Evolutionary conservation across 1,140 invertebrate species (phyloP).

Genomic region (Drusus annulatus): DNA sequence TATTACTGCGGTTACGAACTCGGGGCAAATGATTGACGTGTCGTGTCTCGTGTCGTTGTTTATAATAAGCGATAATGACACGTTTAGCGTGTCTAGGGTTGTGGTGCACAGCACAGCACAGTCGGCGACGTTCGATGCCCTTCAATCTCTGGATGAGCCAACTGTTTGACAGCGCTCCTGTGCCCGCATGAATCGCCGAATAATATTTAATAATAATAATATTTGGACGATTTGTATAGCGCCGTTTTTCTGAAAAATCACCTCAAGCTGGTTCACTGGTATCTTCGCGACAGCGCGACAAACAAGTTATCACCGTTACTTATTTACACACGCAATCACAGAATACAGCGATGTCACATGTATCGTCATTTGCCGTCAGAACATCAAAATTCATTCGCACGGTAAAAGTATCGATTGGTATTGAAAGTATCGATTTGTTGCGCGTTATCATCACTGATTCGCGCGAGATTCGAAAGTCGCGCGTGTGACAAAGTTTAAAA

Average conservation of each 20-base stretch:
- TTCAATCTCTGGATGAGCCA: not conserved
- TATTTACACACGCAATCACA: conserved; percentile 14
- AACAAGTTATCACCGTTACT: conserved; percentile 29
- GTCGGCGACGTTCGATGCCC: not conserved
- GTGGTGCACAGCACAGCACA: not conserved
- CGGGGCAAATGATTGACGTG: not conserved
- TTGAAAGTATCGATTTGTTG: too few species aligned
- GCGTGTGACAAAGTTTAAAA: not conserved
- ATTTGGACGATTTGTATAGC: too few species aligned
- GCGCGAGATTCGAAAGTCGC: too few species aligned
- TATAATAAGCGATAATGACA: not conserved
- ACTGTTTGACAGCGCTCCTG: not conserved
- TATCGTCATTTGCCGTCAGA: too few species aligned
- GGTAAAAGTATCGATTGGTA: too few species aligned
- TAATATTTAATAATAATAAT: too few species aligned
- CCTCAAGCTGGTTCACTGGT: conserved; percentile 10
- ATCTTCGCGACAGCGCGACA: conserved; percentile 9
- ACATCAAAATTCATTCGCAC: too few species aligned
- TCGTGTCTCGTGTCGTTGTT: conserved; percentile 3
- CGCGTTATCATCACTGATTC: too few species aligned
- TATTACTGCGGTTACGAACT: not conserved
- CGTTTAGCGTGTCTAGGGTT: too few species aligned
- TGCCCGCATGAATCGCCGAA: not conserved
- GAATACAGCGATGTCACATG: conserved; percentile 7
- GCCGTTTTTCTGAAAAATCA: too few species aligned